Base-by-base conservation (phyloP, 2,797 vertebrate genomes). In the Clamator glandarius region DNA sequence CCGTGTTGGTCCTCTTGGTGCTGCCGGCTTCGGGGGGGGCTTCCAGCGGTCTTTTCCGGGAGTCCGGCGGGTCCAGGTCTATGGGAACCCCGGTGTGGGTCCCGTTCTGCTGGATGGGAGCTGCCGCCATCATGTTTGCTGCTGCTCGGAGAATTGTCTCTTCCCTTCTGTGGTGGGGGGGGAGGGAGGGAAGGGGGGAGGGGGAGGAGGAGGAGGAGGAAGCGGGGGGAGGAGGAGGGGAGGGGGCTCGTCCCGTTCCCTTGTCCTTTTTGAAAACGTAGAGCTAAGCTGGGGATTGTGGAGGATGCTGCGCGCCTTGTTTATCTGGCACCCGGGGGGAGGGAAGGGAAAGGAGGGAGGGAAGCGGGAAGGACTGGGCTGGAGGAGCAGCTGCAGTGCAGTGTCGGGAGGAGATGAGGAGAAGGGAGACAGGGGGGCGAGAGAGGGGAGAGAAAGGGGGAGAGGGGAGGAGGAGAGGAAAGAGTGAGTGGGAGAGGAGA, bases 1-100 rank as follows among this genome's bases (percentile, higher is more conserved):
- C 98, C 92, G 98, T 98, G 97, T 98, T 98, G 96, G 98, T 98
- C 97, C 98, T 98, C 97, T 98, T 98, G 96, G 98, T 98, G 97
- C 98, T 98, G 96, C 98, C 98, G 95, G 98, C 98, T 97, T 98
- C 98, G 36, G 98, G 98, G 91, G 98, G 98, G 69, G 98, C 98
- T 97, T 98, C 98, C 63, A 98, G 97, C 94, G 98, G 98, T 97
- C 98, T 97, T 95, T 98, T 98, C 94, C 98, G 97, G 73, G 98
- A 98, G 97, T 98, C 98, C 97, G 98, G 97, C 95, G 98, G 98
- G 97, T 98, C 98, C 95, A 98, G 93, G 96, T 98, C 98, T 97
- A 98, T 97, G 95, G 98, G 98, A 84, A 98, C 98, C 97, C 97
- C 98, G 69, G 97, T 97, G 94, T 98, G 98, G 96, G 97, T 98